These are phyloP conservation scores for Lepus timidus DNA, from an alignment of 2,113 vertebrate species.

Conservation along the genomic window DNA sequence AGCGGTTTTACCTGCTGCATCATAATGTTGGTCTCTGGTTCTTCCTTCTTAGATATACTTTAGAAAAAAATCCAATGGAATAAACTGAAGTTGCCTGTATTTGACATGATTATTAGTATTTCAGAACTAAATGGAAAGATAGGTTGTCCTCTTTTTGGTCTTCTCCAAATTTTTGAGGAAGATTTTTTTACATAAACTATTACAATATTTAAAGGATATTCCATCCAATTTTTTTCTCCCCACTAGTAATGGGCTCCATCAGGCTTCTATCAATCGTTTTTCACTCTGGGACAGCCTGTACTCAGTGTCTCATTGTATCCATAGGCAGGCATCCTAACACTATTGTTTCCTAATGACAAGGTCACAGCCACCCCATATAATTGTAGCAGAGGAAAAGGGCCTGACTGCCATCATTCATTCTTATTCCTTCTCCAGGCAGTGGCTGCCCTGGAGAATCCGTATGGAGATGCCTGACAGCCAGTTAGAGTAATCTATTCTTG, in stretches of 20 bases:
- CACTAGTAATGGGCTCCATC: background rate
- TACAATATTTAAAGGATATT: background rate
- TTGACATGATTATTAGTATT: background rate
- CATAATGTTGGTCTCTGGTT: too few species aligned
- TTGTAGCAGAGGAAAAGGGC: background rate
- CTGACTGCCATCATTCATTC: background rate
- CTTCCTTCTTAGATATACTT: background rate
- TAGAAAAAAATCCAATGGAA: background rate
- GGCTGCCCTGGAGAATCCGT: background rate
- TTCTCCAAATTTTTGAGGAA: background rate
- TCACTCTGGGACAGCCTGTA: background rate
- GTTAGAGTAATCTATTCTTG: constrained; percentile 28
- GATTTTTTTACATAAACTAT: background rate
- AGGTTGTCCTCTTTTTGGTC: background rate
- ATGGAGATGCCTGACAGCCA: background rate
- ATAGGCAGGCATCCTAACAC: background rate
- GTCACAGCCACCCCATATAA: background rate
- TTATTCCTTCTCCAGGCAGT: background rate
- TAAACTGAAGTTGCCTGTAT: too few species aligned
- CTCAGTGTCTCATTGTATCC: background rate
- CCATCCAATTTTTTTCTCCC: background rate
- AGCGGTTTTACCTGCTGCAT: too few species aligned
- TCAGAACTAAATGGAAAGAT: constrained; percentile 4
- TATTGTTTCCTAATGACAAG: background rate
- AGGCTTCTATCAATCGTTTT: background rate